Evolutionary conservation across 37 sponge, comb jelly and placozoan species (phyloP), one percentile per base, ranked within the genome.

Genomic region (Chondrosia reniformis): DNA sequence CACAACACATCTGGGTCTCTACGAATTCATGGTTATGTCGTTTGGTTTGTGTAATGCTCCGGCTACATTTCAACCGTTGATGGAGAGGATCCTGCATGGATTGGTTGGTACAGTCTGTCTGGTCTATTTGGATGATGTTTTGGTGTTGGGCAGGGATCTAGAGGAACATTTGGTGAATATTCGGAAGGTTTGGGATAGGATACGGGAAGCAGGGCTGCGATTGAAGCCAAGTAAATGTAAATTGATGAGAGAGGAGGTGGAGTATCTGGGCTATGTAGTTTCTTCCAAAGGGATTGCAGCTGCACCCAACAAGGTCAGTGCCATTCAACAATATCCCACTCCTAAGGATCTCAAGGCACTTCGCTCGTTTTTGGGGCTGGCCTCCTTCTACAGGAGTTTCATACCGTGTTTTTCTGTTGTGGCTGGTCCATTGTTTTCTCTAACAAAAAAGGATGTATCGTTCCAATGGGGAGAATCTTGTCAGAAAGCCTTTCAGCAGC

Each of bases 41-140:
- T 85, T 92, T 76, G 86, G 88, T 8, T 32, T 92, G 33, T 66
- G 80, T 3, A 81, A 84, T 34, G 84, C 77, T 3, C 86, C 84
- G 3, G 84, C 81, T 4, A 86, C 84, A 15, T 89, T 85, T 40
- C 85, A 81, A 49, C 76, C 86, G 1, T 30, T 85, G 15, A 85
- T 91, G 84, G 84, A 83, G 56, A 63, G 27, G 10, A 81, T 83
- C 24, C 37, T 88, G 63, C 10, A 39, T 44, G 78, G 78, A 3
- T 21, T 88, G 36, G 77, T n/a, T 0, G 28, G 77, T 3, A 27
- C 25, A 10, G 30, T 31, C 9, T 80, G 80, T 33, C 3, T 67
- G 30, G 76, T 80, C 0, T 88, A 83, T 63, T 45, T 88, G 36
- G 89, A 88, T 75, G 89, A 88, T 75, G 74, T 83, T 0, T 34